Percentiles rank a stretch among this genome's conserved stretches.
phyloP scores from a whole-genome alignment of 1,140 invertebrate genomes.

The Mamestra configurata region DNA sequence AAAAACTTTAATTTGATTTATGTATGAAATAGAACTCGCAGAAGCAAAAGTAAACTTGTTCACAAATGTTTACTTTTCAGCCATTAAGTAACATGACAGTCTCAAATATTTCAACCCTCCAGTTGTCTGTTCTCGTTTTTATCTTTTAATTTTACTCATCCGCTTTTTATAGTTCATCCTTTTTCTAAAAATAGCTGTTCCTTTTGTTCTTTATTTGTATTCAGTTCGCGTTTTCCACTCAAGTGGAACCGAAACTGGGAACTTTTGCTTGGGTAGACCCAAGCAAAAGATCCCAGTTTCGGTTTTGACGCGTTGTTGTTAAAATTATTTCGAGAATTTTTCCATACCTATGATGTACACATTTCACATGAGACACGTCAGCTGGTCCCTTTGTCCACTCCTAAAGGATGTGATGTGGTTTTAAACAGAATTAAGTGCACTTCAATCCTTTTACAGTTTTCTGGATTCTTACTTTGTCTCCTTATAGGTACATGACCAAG shows the following conservation, averaged over 20 bases:
- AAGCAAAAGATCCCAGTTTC: too few species aligned
- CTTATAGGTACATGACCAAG: constrained; percentile 1
- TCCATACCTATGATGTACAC: background rate
- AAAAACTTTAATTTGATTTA: too few species aligned
- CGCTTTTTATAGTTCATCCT: background rate
- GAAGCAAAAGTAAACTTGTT: too few species aligned
- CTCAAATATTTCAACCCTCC: background rate
- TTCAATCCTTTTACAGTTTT: constrained; percentile 14
- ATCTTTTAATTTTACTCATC: background rate
- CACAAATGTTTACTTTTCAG: background rate
- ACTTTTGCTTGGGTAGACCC: too few species aligned
- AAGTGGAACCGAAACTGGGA: constrained; percentile 39
- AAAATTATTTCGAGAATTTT: constrained; percentile 23
- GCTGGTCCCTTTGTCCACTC: constrained; percentile 19
- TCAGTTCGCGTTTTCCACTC: constrained; percentile 31
- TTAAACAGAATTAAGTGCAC: constrained; percentile 10
- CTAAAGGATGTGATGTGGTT: constrained; percentile 8
- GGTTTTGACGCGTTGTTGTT: constrained; percentile 33
- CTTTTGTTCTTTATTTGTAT: constrained; percentile 47
- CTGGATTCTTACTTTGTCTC: constrained; percentile 19
- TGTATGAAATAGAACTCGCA: too few species aligned
- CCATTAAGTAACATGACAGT: background rate
- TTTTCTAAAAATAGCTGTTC: constrained; percentile 48
- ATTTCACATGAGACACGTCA: constrained; percentile 4
- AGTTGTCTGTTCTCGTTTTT: background rate